A percentile compares a stretch with the other conserved stretches of the same genome.
These are phyloP conservation scores for Brachionus plicatilis DNA, from an alignment of 1,140 invertebrate genomes.

Conservation along the genomic window DNA sequence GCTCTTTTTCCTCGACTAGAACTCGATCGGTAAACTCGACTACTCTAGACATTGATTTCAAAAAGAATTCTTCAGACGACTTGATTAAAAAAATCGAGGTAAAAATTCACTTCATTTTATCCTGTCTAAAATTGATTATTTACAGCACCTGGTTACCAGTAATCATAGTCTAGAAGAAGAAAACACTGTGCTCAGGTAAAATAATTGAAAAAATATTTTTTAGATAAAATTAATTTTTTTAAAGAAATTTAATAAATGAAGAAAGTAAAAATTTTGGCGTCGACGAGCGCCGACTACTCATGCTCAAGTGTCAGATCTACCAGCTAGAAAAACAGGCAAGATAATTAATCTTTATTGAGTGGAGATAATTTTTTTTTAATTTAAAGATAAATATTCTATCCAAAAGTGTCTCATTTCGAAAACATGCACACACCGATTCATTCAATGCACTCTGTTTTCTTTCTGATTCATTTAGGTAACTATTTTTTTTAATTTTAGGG, in stretches of 20 bases:
- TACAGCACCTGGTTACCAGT: background rate
- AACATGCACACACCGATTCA: constrained; percentile 11
- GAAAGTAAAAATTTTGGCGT: background rate
- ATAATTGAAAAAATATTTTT: background rate
- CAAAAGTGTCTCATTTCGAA: background rate
- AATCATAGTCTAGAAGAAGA: constrained; percentile 7
- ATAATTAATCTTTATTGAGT: background rate
- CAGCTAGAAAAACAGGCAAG: constrained; percentile 32
- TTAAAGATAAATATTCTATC: constrained; percentile 23
- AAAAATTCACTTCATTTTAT: background rate
- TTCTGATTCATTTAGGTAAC: constrained; percentile 3
- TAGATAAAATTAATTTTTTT: background rate
- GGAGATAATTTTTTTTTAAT: background rate
- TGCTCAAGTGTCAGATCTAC: constrained; percentile 35
- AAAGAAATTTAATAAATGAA: constrained; percentile 8
- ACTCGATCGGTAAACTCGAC: no score
- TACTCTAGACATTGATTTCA: background rate
- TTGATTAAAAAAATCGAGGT: constrained; percentile 29
- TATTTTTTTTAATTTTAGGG: background rate
- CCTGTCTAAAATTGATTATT: background rate
- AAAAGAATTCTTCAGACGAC: background rate
- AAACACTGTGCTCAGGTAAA: constrained; percentile 23
- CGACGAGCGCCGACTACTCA: background rate
- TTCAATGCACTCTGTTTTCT: background rate
- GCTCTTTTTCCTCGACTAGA: background rate